A percentile compares a stretch with the other conserved stretches of the same genome.
phyloP scores from a whole-genome alignment of 2,888 invertebrate genomes.

The Ditylenchus weischeri region DNA sequence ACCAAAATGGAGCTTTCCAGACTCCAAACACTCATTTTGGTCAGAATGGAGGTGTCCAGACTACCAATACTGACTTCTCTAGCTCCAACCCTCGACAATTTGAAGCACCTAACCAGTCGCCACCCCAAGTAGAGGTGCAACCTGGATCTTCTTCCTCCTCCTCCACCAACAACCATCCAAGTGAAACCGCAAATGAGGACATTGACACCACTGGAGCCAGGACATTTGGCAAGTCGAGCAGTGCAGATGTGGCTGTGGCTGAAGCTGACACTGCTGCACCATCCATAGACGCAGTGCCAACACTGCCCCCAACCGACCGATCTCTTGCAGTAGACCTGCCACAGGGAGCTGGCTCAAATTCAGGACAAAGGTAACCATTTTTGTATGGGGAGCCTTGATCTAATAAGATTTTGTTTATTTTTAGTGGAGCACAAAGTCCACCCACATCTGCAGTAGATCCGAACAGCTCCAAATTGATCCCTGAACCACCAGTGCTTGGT shows the following conservation, averaged over 20 bases:
- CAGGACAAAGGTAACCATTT: background rate
- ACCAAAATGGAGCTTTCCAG: too few species aligned
- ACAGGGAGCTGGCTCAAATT: too few species aligned
- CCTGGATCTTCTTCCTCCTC: too few species aligned
- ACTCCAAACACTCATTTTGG: too few species aligned
- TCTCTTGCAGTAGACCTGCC: too few species aligned
- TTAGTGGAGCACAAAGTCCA: background rate
- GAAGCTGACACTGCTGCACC: background rate
- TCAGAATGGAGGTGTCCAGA: too few species aligned
- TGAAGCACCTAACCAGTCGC: too few species aligned
- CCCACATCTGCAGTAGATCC: background rate
- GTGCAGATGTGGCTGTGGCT: background rate
- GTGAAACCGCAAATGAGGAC: background rate
- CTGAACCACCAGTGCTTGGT: slow-evolving; percentile 9
- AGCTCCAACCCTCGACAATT: too few species aligned
- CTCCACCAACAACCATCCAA: too few species aligned
- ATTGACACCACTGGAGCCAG: slow-evolving; percentile 8
- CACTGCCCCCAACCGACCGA: background rate
- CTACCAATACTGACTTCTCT: too few species aligned
- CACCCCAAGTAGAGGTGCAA: too few species aligned
- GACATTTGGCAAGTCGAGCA: slow-evolving; percentile 1
- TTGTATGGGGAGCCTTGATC: background rate
- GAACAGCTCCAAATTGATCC: background rate
- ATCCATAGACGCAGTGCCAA: background rate
- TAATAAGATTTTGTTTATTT: background rate